Conservation (phyloP, 2,888 invertebrate species). For the Hipparchia semele region DNA sequence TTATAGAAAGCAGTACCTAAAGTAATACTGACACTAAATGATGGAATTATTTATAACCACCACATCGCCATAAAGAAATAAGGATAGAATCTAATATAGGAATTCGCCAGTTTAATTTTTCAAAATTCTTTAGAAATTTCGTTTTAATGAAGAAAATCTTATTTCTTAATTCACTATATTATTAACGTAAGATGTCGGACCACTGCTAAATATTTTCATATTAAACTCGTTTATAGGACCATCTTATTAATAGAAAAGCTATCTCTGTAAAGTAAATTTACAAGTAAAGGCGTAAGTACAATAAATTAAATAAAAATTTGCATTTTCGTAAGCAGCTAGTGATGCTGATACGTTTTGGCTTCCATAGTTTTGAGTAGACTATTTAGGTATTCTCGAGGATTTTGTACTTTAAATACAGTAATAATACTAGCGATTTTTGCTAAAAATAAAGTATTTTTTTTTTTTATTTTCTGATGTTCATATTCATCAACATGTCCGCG, state of each 20-base stretch:
- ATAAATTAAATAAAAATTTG: constrained; percentile 43
- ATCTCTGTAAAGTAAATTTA: constrained; percentile 69
- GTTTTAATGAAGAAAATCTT: constrained; percentile 11
- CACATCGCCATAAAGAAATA: not conserved
- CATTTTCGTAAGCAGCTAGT: constrained; percentile 65
- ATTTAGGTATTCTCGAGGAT: constrained; percentile 51
- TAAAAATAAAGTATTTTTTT: constrained; percentile 15
- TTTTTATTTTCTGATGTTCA: constrained; percentile 26
- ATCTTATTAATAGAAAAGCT: constrained; percentile 65
- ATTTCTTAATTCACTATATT: constrained; percentile 18
- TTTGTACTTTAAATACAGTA: constrained; percentile 69
- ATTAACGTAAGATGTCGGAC: constrained; percentile 60
- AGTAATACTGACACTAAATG: not conserved
- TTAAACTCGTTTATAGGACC: constrained; percentile 65
- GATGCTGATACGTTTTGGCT: constrained; percentile 71
- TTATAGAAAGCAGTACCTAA: not conserved
- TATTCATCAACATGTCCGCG: constrained; percentile 12
- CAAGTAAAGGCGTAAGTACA: constrained; percentile 45
- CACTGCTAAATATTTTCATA: constrained; percentile 72
- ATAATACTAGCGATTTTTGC: constrained; percentile 34
- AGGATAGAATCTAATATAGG: not conserved
- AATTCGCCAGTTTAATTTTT: constrained; percentile 4
- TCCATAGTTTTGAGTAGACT: constrained; percentile 76
- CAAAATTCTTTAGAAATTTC: not conserved
- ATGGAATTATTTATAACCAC: not conserved